Evolutionary conservation across 2,888 invertebrate species (phyloP), one percentile per base, ranked within the genome.

Genomic region (Leptopilina syphax): DNA sequence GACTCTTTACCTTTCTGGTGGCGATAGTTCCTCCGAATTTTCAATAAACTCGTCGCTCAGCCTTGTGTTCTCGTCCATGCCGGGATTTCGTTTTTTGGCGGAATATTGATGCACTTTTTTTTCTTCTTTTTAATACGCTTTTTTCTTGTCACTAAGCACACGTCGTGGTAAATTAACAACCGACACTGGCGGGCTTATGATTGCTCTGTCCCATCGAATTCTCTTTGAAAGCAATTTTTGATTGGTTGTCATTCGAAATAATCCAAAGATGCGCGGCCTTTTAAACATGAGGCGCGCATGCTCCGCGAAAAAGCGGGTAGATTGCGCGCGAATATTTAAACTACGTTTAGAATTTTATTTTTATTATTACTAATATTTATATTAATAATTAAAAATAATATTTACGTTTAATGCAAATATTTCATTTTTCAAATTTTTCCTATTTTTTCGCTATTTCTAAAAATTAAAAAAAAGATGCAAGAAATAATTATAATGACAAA

Each of bases 1-100:
- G 24, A 41, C 68, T 34, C 34, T 44, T 87, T 80, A 90, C 90
- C 89, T 88, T 77, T 87, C 82, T 0, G 89, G 86, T 0, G 88
- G 85, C 9, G 88, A 88, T 57, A 85, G 85, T 83, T 89, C 88
- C 47, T 84, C 84, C 24, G 87, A 84, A 79, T 86, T 84, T 1
- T 87, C 83, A 4, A 83, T 68, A 57, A 81, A 80, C 44, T 87
- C 84, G 50, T 87, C 83, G 50, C 76, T 79, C 12, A 87, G 77
- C 47, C 85, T 82, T 77, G 84, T 85, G 73, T 84, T 83, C 63
- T 85, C 87, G 67, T 84, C 84, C 83, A 84, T 83, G 84, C 83
- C 86, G 81, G 89, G 84, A 87, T 88, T 50, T 50, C 9, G 50
- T 50, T 50, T 50, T 44, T 88, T 87, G 87, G 85, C 88, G 86